Base-by-base conservation (phyloP, 2,888 invertebrate species). In the Drosophila formosana region DNA sequence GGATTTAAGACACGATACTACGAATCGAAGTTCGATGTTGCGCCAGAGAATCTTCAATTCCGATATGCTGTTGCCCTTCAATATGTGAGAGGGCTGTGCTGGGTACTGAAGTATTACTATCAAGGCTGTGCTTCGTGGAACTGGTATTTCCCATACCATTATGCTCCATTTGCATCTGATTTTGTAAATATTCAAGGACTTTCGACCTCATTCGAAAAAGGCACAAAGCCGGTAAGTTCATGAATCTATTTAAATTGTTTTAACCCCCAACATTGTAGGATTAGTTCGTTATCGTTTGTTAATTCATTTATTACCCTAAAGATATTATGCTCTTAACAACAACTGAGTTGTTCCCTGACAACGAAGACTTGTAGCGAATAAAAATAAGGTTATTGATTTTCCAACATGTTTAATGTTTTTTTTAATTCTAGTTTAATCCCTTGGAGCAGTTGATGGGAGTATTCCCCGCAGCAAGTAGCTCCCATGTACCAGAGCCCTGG, bases 71-170 rank as follows among this genome's bases (percentile, higher is more conserved):
- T 99, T 43, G 98, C 98, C 3, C 93, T 96, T 52, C 98, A 99
- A 90, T 99, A 99, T 93, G 98, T 98, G 3, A 95, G 96, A 56
- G 99, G 99, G 0, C 94, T 99, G 53, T 98, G 98, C 93, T 99
- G 99, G 99, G 99, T 99, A 62, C 93, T 99, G 30, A 95, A 97
- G 81, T 99, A 99, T 93, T 99, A 99, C 93, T 99, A 99, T 93
- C 99, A 99, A 94, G 99, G 99, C 57, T 99, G 99, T 93, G 97
- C 98, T 37, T 98, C 98, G 18, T 99, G 99, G 99, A 97, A 99
- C 93, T 99, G 99, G 99, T 99, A 98, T 93, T 99, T 98, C 93
- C 99, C 99, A 0, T 99, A 98, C 93, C 99, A 99, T 93, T 99
- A 99, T 93, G 99, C 99, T 18, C 99, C 99, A 6, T 99, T 99